phyloP scores from a whole-genome alignment of 2,113 vertebrate species.

The Gymnarchus niloticus region DNA sequence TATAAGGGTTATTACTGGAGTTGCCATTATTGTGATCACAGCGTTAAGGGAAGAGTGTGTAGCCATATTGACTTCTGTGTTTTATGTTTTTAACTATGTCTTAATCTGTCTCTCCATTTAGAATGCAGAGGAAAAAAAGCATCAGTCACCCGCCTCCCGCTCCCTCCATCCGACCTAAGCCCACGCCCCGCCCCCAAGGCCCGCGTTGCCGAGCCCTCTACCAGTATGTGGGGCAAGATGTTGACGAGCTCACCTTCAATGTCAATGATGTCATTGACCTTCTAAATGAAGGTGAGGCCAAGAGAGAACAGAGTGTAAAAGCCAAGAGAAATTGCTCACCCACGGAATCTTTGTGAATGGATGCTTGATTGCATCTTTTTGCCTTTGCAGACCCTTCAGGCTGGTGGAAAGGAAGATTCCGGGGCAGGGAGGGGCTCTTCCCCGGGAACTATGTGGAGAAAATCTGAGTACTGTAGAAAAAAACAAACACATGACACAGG shows the following conservation, averaged over 20 bases:
- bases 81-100: background rate
- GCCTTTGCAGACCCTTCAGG: conserved; percentile 72
- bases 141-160: conserved; percentile 73
- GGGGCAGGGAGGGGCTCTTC: conserved; percentile 84
- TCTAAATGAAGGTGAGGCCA: conserved; percentile 74
- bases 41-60: background rate
- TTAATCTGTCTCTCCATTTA: conserved; percentile 36
- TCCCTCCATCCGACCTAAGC: conserved; percentile 60
- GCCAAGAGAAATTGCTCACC: background rate
- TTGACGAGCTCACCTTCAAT: conserved; percentile 89
- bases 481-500: background rate
- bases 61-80: background rate
- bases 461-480: conserved; percentile 64
- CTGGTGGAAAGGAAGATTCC: conserved; percentile 89
- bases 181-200: conserved; percentile 54
- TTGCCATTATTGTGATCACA: too few relatives aligned
- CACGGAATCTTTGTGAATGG: background rate
- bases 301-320: background rate
- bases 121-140: conserved; percentile 80
- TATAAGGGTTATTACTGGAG: too few relatives aligned
- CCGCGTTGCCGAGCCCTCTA: conserved; percentile 81
- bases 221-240: conserved; percentile 84
- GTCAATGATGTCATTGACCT: conserved; percentile 80
- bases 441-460: conserved; percentile 95
- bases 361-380: background rate